phyloP scores from a whole-genome alignment of 1,140 invertebrate genomes.

The Dreissena rostriformis region DNA sequence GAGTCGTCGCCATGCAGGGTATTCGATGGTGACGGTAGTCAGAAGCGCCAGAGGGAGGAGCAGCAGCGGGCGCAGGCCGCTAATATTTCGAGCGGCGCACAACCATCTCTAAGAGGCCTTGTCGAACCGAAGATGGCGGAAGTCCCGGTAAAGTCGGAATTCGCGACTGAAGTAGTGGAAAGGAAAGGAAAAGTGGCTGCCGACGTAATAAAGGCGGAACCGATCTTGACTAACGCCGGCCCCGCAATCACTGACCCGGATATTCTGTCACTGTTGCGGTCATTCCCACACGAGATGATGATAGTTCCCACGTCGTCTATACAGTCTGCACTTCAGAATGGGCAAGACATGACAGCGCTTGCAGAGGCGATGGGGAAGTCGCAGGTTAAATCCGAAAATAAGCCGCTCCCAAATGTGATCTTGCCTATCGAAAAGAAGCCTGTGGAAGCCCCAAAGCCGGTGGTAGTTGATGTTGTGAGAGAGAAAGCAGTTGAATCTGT shows the following conservation, averaged over 20 bases:
- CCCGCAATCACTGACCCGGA: constrained; percentile 38
- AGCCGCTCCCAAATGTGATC: too few relatives aligned
- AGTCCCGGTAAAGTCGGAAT: background rate
- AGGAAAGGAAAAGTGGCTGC: background rate
- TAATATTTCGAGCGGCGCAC: background rate
- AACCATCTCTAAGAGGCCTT: background rate
- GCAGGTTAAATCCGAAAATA: background rate
- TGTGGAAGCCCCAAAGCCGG: too few relatives aligned
- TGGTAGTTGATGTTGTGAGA: too few relatives aligned
- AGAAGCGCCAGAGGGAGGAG: background rate
- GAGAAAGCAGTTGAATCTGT: too few relatives aligned
- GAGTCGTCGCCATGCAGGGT: constrained; percentile 32
- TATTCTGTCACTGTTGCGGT: constrained; percentile 11
- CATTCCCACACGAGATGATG: constrained; percentile 41
- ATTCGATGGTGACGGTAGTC: constrained; percentile 40
- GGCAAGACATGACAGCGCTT: background rate
- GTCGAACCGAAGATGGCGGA: background rate
- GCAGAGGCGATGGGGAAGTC: background rate
- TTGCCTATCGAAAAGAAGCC: too few relatives aligned
- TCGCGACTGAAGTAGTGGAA: background rate
- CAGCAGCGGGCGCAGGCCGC: background rate
- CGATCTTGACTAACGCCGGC: constrained; percentile 22
- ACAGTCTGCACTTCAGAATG: constrained; percentile 32
- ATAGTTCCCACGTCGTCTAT: constrained; percentile 31
- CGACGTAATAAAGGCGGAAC: constrained; percentile 3